Evolutionary conservation across 2,113 vertebrate genomes (phyloP).

Genomic region (Ageneiosus marmoratus): DNA sequence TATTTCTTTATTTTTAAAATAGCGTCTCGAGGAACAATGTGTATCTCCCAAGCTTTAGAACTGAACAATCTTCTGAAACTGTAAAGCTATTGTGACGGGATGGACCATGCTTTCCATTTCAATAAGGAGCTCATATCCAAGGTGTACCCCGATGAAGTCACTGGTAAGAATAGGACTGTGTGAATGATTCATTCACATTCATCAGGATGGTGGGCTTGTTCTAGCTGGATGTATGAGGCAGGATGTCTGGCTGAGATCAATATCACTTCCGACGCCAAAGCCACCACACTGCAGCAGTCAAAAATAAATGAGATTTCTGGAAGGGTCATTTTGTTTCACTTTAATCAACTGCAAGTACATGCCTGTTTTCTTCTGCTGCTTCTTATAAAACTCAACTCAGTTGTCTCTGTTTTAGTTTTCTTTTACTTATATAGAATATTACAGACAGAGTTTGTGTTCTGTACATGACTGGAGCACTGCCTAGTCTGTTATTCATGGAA

Average conservation of each 20-base stretch:
- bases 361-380: neutral
- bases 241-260: conserved; percentile 9
- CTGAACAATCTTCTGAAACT: neutral
- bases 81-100: neutral
- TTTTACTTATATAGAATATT: neutral
- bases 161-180: neutral
- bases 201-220: neutral
- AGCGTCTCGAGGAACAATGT: too few relatives aligned
- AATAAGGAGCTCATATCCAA: neutral
- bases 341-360: neutral
- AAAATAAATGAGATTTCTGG: neutral
- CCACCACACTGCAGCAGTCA: neutral
- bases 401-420: neutral
- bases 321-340: neutral
- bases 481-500: too few relatives aligned
- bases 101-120: neutral
- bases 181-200: neutral
- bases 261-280: neutral
- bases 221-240: neutral
- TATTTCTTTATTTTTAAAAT: too few relatives aligned
- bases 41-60: neutral
- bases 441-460: neutral
- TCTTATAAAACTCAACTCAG: neutral
- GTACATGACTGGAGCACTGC: too few relatives aligned
- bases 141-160: neutral